These are phyloP conservation scores for Catharus ustulatus DNA, from an alignment of 2,797 vertebrate species.

Conservation along the genomic window DNA sequence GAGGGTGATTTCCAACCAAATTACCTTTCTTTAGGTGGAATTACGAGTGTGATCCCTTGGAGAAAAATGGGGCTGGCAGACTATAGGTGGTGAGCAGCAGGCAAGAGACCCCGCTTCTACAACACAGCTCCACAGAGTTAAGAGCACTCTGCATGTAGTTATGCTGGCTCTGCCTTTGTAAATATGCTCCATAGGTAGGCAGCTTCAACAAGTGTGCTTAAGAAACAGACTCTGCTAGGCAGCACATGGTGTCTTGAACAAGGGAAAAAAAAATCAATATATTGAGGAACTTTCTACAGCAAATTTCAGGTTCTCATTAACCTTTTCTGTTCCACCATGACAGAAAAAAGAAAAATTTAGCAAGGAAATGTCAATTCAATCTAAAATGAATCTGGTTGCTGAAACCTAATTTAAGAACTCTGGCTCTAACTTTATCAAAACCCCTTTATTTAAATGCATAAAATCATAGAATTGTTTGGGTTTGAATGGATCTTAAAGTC, in stretches of 20 bases:
- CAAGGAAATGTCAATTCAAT: not conserved
- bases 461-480: not conserved
- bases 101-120: not conserved
- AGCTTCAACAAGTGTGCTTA: not conserved
- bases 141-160: not conserved
- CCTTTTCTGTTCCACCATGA: not conserved
- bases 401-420: slow-evolving; percentile 16
- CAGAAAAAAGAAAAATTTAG: not conserved
- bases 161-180: not conserved
- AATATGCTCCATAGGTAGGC: not conserved
- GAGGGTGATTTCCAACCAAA: not conserved
- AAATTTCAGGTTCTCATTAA: slow-evolving; percentile 37
- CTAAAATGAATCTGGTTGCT: not conserved
- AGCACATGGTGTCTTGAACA: not conserved
- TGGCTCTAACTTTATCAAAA: not conserved
- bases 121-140: not conserved
- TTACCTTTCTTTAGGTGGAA: not conserved
- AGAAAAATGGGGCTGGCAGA: not conserved
- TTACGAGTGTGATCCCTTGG: not conserved
- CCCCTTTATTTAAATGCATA: not conserved
- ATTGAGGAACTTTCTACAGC: not conserved
- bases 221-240: not conserved
- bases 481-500: not conserved
- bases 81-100: not conserved
- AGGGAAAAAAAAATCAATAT: not conserved